These are phyloP conservation scores for Pseudonaja textilis DNA, from an alignment of 2,113 vertebrate species.

Conservation along the genomic window DNA sequence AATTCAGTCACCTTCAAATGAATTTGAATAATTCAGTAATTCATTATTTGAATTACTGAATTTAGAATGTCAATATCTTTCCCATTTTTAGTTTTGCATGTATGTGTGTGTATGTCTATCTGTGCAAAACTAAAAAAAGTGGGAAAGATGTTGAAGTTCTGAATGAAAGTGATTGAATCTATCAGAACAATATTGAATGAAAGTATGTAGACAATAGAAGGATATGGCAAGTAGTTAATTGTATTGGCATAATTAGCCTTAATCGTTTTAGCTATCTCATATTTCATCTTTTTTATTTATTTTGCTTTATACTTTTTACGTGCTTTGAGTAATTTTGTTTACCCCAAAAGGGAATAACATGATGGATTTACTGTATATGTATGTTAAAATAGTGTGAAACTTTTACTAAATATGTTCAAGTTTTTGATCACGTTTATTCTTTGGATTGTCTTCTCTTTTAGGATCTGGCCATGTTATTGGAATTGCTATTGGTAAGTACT, in stretches of 20 bases:
- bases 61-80: background rate
- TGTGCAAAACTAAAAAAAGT: background rate
- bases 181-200: background rate
- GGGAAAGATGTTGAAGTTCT: background rate
- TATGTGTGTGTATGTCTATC: too few relatives aligned
- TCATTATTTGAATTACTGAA: too few relatives aligned
- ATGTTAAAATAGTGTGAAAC: background rate
- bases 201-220: background rate
- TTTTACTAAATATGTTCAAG: background rate
- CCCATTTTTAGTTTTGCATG: background rate
- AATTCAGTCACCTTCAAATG: background rate
- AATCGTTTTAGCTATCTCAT: background rate
- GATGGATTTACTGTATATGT: background rate
- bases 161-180: background rate
- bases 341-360: background rate
- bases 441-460: background rate
- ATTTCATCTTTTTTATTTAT: background rate
- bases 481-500: conserved; percentile 12
- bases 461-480: rapidly evolving
- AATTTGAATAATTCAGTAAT: background rate
- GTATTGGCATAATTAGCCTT: background rate
- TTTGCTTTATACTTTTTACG: background rate
- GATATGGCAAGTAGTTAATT: background rate
- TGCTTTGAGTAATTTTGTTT: background rate
- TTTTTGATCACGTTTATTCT: background rate